Conservation (phyloP, 2,113 vertebrate species). For the Forbesichthys papilliferus region DNA sequence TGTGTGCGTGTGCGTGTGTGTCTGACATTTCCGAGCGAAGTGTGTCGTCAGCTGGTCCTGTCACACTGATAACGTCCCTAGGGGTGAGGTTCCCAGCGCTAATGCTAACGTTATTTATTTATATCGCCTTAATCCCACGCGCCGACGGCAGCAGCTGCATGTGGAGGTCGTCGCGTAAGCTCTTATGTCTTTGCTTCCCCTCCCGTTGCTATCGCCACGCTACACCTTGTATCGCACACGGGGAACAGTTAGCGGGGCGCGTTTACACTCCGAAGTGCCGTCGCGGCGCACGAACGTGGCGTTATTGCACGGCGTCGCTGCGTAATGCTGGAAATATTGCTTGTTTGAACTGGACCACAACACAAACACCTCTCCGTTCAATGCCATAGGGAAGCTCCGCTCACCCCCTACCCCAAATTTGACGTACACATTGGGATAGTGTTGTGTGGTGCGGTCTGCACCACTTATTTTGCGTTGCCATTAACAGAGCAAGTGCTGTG, state of each 20-base stretch:
- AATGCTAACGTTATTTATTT: constrained; percentile 49
- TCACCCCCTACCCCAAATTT: too few species aligned
- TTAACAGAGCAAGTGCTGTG: constrained; percentile 3
- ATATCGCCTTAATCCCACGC: constrained; percentile 53
- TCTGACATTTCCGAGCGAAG: constrained; percentile 60
- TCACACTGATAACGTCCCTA: constrained; percentile 55
- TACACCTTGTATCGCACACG: constrained; percentile 50
- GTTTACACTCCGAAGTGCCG: constrained; percentile 22
- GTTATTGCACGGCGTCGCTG: constrained; percentile 12
- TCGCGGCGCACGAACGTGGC: constrained; percentile 20
- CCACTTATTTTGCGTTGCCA: too few species aligned
- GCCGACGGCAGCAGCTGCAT: constrained; percentile 37
- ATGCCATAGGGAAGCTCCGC: too few species aligned
- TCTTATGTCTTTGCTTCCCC: constrained; percentile 29
- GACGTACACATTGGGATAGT: too few species aligned
- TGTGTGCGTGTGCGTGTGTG: constrained; percentile 20
- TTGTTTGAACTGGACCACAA: neutral
- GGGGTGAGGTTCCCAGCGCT: constrained; percentile 29
- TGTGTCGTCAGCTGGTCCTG: constrained; percentile 29
- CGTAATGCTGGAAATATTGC: too few species aligned
- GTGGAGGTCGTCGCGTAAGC: constrained; percentile 46
- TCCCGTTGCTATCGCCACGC: constrained; percentile 44
- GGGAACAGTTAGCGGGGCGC: neutral
- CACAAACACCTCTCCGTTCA: constrained; percentile 15
- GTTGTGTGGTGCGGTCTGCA: too few species aligned